Conservation (phyloP, 2,797 vertebrate genomes). For the Pseudochromis fuscus region DNA sequence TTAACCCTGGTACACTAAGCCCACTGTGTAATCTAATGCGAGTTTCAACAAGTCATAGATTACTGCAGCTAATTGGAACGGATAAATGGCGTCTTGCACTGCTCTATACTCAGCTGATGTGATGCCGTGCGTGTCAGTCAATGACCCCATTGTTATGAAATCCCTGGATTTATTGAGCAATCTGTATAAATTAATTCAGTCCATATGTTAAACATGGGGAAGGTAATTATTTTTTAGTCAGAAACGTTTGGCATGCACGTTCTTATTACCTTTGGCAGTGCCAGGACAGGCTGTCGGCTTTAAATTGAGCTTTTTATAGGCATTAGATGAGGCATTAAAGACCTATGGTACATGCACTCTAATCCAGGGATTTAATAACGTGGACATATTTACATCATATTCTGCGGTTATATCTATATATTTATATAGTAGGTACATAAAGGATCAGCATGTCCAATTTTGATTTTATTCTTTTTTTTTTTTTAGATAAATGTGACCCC, state of each 20-base stretch:
- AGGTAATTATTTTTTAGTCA: conserved; percentile 35
- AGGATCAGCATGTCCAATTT: too few relatives aligned
- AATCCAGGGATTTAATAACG: background rate
- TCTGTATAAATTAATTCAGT: conserved; percentile 54
- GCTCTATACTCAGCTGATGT: conserved; percentile 62
- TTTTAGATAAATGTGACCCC: too few relatives aligned
- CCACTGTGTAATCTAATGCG: conserved; percentile 59
- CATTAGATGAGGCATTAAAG: too few relatives aligned
- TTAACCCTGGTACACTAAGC: conserved; percentile 63
- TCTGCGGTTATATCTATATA: background rate
- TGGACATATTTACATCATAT: conserved; percentile 4
- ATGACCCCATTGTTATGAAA: conserved; percentile 72
- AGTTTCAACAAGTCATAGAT: conserved; percentile 74
- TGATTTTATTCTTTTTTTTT: background rate
- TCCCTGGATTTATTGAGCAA: conserved; percentile 59
- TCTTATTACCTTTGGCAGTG: conserved; percentile 39
- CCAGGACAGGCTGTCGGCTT: conserved; percentile 18
- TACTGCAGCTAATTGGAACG: conserved; percentile 64
- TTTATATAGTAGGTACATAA: too few relatives aligned
- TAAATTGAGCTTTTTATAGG: conserved; percentile 38
- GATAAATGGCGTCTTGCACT: conserved; percentile 54
- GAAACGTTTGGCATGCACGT: conserved; percentile 10
- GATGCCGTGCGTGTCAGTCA: conserved; percentile 57
- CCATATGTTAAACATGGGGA: conserved; percentile 61
- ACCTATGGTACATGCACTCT: background rate